These are phyloP conservation scores for Meleagris gallopavo DNA, from an alignment of 2,113 vertebrate species.

Conservation along the genomic window DNA sequence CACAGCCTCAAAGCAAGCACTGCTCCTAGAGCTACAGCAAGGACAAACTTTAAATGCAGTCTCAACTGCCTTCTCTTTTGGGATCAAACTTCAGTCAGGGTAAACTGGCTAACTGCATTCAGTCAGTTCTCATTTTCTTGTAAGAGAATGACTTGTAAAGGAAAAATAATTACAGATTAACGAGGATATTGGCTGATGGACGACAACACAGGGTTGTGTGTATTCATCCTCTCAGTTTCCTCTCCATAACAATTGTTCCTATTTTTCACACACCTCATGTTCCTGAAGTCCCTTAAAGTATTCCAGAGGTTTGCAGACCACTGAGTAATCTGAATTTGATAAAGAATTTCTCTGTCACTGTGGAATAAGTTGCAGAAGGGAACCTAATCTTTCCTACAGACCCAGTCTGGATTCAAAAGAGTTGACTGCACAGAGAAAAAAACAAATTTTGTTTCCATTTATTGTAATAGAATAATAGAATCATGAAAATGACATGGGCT, in stretches of 20 bases:
- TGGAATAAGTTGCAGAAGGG: not conserved
- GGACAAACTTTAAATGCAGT: not conserved
- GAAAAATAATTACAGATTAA: not conserved
- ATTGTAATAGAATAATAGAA: not conserved
- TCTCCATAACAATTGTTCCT: not conserved
- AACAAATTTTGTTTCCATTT: not conserved
- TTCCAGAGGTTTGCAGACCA: not conserved
- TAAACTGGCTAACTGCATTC: not conserved
- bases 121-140: not conserved
- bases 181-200: rapidly evolving
- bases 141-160: not conserved
- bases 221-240: not conserved
- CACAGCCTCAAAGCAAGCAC: not conserved
- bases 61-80: not conserved
- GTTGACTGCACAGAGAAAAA: not conserved
- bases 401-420: not conserved
- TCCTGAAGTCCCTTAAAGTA: not conserved
- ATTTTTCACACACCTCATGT: not conserved
- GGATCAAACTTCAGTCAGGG: not conserved
- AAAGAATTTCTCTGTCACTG: not conserved
- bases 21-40: not conserved
- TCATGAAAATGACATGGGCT: not conserved
- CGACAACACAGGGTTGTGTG: rapidly evolving
- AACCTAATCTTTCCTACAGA: not conserved
- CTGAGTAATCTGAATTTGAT: not conserved